Evolutionary conservation across 2,888 invertebrate genomes (phyloP).

Genomic region (Volucella inanis): DNA sequence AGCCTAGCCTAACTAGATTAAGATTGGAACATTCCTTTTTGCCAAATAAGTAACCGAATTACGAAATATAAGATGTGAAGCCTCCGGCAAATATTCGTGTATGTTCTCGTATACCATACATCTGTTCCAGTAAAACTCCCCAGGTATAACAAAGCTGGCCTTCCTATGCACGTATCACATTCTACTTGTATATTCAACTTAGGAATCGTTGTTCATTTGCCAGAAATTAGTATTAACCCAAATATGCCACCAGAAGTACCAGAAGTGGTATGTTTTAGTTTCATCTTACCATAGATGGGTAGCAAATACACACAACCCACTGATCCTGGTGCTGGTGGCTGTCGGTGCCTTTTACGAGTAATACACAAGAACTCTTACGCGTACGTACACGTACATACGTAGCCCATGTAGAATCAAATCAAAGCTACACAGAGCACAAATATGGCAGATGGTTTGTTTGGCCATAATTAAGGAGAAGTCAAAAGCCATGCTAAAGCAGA

Average conservation of each 20-base stretch:
- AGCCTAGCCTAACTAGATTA: slow-evolving; percentile 42
- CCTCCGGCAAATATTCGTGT: slow-evolving; percentile 43
- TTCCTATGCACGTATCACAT: neutral
- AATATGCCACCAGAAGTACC: slow-evolving; percentile 58
- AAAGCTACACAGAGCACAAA: slow-evolving; percentile 57
- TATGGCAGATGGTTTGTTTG: slow-evolving; percentile 64
- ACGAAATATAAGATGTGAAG: slow-evolving; percentile 55
- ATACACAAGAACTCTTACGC: slow-evolving; percentile 24
- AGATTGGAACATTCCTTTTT: slow-evolving; percentile 67
- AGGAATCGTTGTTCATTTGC: slow-evolving; percentile 66
- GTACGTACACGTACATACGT: slow-evolving; percentile 23
- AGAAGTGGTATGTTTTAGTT: slow-evolving; percentile 58
- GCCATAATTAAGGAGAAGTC: slow-evolving; percentile 74
- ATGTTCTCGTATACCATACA: slow-evolving; percentile 11
- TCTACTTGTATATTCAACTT: slow-evolving; percentile 22
- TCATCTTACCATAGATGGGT: slow-evolving; percentile 71
- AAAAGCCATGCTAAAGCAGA: slow-evolving; percentile 62
- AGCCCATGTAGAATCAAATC: slow-evolving; percentile 51
- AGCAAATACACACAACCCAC: slow-evolving; percentile 41
- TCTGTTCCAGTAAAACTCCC: slow-evolving; percentile 67
- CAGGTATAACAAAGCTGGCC: slow-evolving; percentile 30
- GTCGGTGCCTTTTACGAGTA: slow-evolving; percentile 49
- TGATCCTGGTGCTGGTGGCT: slow-evolving; percentile 24
- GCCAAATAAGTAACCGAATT: slow-evolving; percentile 67
- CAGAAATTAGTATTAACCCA: slow-evolving; percentile 73